These are phyloP conservation scores for Phylloscopus collybita DNA, from an alignment of 2,797 vertebrate species.

Conservation along the genomic window DNA sequence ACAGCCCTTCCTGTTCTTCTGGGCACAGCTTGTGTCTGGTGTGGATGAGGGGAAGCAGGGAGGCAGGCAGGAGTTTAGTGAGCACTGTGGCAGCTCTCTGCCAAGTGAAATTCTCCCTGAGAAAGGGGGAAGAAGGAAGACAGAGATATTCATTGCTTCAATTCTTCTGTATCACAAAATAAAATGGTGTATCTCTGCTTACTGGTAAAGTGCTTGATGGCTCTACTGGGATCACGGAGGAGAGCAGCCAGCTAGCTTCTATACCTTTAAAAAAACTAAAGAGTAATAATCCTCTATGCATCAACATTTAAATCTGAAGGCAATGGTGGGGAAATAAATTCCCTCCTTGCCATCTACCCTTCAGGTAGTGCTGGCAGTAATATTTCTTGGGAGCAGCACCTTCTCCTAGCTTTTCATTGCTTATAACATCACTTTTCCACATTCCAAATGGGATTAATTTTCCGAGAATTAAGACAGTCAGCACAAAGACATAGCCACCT, in stretches of 20 bases:
- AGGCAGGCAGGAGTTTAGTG: not conserved
- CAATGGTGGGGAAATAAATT: not conserved
- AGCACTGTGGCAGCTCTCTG: not conserved
- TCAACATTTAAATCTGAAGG: not conserved
- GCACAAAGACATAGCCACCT: not conserved
- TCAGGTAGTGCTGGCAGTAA: not conserved
- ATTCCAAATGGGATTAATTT: not conserved
- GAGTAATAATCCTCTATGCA: not conserved
- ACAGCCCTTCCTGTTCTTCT: not conserved
- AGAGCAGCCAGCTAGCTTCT: not conserved
- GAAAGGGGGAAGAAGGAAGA: not conserved
- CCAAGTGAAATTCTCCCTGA: not conserved
- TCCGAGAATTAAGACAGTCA: not conserved
- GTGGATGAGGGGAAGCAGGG: not conserved
- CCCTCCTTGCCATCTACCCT: not conserved
- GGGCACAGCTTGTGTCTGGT: not conserved
- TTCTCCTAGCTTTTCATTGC: not conserved
- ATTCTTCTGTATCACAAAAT: not conserved
- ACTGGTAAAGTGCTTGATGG: not conserved
- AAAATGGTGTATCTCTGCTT: not conserved
- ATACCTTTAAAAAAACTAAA: not conserved
- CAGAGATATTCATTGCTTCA: accelerated
- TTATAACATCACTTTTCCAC: not conserved
- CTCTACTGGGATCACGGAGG: not conserved
- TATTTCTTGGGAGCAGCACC: not conserved